These are phyloP conservation scores for Mus pahari DNA, from an alignment of 2,113 vertebrate species.

Conservation along the genomic window DNA sequence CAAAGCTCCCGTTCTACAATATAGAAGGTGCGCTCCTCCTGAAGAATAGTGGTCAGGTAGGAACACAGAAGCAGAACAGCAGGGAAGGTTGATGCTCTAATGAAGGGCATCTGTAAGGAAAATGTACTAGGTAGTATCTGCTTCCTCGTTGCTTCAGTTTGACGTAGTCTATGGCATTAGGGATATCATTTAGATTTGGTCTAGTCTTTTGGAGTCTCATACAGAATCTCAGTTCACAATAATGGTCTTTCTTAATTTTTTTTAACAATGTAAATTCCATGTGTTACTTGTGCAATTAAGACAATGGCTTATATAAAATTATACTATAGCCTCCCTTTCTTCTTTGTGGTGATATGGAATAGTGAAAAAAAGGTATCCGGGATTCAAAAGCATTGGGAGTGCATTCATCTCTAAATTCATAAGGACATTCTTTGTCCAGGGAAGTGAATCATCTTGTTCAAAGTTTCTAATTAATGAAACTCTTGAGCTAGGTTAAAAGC, in stretches of 20 bases:
- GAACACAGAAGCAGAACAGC: background rate
- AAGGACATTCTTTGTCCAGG: background rate
- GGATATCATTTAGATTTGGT: background rate
- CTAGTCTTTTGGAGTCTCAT: background rate
- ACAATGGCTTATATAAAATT: background rate
- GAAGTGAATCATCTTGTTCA: background rate
- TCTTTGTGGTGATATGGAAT: background rate
- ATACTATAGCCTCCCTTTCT: background rate
- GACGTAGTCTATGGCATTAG: background rate
- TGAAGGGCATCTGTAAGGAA: background rate
- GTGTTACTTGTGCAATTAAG: background rate
- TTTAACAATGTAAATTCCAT: background rate
- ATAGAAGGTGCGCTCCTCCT: background rate
- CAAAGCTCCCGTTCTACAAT: background rate
- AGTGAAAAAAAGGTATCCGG: background rate
- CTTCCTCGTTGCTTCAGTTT: background rate
- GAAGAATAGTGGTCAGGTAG: background rate
- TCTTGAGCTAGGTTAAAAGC: conserved; percentile 64
- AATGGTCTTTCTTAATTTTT: background rate
- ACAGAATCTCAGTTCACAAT: background rate
- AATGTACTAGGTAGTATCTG: background rate
- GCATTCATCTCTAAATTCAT: background rate
- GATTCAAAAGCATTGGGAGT: background rate
- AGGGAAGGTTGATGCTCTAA: background rate
- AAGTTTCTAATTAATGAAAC: conserved; percentile 33